Conservation (phyloP, 2,113 vertebrate genomes). For the Sciurus niger region DNA sequence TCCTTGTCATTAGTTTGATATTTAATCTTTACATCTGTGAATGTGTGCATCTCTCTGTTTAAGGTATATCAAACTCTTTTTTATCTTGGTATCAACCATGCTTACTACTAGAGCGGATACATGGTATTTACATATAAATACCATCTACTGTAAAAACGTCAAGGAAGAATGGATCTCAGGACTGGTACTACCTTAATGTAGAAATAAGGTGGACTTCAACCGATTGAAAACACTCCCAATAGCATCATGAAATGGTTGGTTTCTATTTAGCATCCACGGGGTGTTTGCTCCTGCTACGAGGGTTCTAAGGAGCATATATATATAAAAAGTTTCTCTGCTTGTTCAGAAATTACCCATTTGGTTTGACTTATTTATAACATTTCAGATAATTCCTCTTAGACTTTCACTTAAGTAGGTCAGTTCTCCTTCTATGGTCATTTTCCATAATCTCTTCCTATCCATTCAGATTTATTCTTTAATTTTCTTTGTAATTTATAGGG, state of each 20-base stretch:
- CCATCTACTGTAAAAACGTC: not conserved
- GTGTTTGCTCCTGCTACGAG: not conserved
- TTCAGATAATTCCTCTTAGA: not conserved
- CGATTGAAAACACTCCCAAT: not conserved
- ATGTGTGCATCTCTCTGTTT: not conserved
- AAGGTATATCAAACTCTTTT: not conserved
- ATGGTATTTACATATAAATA: not conserved
- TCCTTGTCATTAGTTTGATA: not conserved
- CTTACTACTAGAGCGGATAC: not conserved
- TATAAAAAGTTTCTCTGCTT: not conserved
- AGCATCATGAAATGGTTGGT: not conserved
- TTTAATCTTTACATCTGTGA: not conserved
- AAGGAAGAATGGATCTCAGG: not conserved
- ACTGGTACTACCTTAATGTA: not conserved
- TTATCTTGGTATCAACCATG: not conserved
- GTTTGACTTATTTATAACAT: not conserved
- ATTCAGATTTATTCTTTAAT: not conserved
- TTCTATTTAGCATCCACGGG: not conserved
- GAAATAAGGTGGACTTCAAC: not conserved
- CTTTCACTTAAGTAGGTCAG: conserved; percentile 5
- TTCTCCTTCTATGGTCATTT: conserved; percentile 44
- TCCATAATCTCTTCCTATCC: not conserved
- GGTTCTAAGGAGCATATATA: not conserved
- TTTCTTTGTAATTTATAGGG: conserved; percentile 33
- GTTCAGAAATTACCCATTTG: not conserved